Conservation (phyloP, 2,888 invertebrate genomes). For the Cephus rjabovi region DNA sequence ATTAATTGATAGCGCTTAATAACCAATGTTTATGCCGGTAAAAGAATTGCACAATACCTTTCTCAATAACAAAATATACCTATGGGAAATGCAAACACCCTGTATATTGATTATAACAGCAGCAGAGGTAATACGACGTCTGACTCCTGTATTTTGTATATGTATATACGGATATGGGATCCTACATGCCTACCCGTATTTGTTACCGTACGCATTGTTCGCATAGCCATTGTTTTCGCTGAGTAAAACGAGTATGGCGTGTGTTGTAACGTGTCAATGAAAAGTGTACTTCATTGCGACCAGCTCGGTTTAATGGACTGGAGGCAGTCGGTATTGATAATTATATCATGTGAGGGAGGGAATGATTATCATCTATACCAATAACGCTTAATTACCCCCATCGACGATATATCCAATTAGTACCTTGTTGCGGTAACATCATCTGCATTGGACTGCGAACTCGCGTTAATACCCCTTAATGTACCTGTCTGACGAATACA, state of each 20-base stretch:
- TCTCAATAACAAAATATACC: not conserved
- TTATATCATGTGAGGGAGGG: slow-evolving; percentile 11
- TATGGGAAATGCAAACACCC: not conserved
- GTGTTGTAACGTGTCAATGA: slow-evolving; percentile 8
- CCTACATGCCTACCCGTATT: not conserved
- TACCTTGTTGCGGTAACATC: slow-evolving; percentile 8
- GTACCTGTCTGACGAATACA: not conserved
- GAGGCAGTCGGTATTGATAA: slow-evolving; percentile 17
- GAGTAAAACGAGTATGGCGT: slow-evolving; percentile 5
- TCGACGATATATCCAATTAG: slow-evolving; percentile 16
- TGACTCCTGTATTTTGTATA: not conserved
- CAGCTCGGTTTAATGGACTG: slow-evolving; percentile 17
- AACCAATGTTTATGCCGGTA: not conserved
- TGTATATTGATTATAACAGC: not conserved
- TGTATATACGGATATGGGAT: not conserved
- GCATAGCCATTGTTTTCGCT: slow-evolving; percentile 7
- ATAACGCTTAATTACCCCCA: slow-evolving; percentile 13
- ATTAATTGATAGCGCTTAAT: not conserved
- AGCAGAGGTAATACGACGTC: not conserved
- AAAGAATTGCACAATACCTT: not conserved
- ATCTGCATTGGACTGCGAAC: slow-evolving; percentile 7
- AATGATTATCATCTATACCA: slow-evolving; percentile 21
- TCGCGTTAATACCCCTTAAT: slow-evolving; percentile 1
- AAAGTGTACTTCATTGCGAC: slow-evolving; percentile 13
- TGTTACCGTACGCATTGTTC: not conserved